Evolutionary conservation across 2,113 vertebrate species (phyloP).

Genomic region (Phyllostomus discolor): DNA sequence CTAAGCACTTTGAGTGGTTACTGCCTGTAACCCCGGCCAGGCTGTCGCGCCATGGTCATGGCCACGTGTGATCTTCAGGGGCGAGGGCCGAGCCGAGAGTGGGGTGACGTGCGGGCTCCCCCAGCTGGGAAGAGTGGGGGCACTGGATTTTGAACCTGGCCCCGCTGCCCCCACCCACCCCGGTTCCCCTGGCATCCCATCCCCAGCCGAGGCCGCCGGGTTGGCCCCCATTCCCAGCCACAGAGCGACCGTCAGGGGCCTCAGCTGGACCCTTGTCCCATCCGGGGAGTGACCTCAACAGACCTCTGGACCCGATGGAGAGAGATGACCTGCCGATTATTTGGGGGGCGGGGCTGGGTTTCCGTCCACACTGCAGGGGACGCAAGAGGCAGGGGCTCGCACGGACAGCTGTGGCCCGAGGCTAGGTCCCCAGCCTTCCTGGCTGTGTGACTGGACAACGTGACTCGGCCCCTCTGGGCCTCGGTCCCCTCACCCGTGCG

Average conservation of each 20-base stretch:
- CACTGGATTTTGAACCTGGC: neutral
- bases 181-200: rapidly evolving
- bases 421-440: neutral
- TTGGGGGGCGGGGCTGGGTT: neutral
- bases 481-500: rapidly evolving
- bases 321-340: neutral
- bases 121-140: neutral
- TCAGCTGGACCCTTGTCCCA: neutral
- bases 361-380: neutral
- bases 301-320: neutral
- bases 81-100: neutral
- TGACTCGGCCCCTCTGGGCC: neutral
- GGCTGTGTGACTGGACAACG: rapidly evolving
- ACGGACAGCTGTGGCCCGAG: neutral
- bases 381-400: neutral
- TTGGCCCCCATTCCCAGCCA: neutral
- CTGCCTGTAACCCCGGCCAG: neutral
- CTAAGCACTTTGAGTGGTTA: neutral
- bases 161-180: neutral
- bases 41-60: neutral
- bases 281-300: neutral
- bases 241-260: neutral
- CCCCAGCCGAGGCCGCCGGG: neutral
- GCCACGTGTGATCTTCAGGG: neutral
- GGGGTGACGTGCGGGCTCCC: rapidly evolving